Base-by-base conservation (phyloP, 53 echinoderm and acorn worm species). In the Patiria pectinifera region DNA sequence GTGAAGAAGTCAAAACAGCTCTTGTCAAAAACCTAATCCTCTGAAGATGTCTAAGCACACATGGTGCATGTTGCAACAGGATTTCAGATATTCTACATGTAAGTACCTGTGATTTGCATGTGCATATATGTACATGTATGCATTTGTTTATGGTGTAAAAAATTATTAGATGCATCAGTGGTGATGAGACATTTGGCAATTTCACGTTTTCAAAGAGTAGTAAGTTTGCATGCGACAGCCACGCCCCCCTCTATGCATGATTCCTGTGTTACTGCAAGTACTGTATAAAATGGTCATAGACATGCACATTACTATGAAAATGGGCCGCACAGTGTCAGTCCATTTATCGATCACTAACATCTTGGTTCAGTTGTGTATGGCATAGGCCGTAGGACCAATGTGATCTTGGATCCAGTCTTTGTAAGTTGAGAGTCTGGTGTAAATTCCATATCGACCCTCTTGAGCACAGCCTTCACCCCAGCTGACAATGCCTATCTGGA, bases 401-500 rank as follows among this genome's bases (percentile, higher is more conserved):
- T 78, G 47, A 7, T 77, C 6, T 12, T 86, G 16, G 26, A 92
- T 63, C 92, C 92, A 92, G 8, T 21, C 61, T 13, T 21, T 45
- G 16, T 80, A 92, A 21, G 2, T 69, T 10, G 92, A 81, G 48
- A 92, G 86, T 49, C 71, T 86, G n/a, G 94, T 91, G 70, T 94
- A 94, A 43, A 84, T 78, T 4, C 94, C 94, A 58, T 91, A 94
- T 23, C 82, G 86, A 8, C 82, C 82, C 66, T 69, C 49, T 23
- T 80, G 63, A 15, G 69, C 92, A 70, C 92, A 92, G 14, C 86
- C 86, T 71, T 92, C 92, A 6, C 92, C 92, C 92, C 92, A 92
- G 80, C 92, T 92, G 59, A 92, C 86, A 45, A 92, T 86, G 62
- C 92, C 92, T 21, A 92, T 92, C 62, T 92, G 92, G 18, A 86